Conservation (phyloP, 2,797 vertebrate genomes). For the Muscicapa comitata region DNA sequence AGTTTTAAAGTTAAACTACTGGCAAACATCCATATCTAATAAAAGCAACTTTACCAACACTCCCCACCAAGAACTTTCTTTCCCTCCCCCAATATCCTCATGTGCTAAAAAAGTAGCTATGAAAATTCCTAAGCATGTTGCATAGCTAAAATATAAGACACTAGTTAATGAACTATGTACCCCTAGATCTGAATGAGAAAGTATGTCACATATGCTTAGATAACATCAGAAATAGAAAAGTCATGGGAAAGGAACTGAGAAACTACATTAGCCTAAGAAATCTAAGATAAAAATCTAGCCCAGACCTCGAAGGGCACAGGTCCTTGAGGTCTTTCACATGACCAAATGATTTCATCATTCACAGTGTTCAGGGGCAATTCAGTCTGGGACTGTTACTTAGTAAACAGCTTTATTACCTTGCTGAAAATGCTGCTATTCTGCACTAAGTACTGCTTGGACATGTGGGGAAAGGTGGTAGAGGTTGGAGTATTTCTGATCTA, state of each 20-base stretch:
- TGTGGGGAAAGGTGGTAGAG: neutral
- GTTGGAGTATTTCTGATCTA: neutral
- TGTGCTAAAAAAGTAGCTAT: neutral
- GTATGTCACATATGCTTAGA: constrained; percentile 45
- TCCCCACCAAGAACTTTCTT: neutral
- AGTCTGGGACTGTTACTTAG: neutral
- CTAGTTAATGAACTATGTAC: neutral
- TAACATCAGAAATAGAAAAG: constrained; percentile 53
- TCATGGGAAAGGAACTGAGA: constrained; percentile 56
- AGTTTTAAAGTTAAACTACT: neutral
- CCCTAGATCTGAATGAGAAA: constrained; percentile 32
- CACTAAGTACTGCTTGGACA: neutral
- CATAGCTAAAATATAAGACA: constrained; percentile 9
- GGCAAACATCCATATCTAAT: neutral
- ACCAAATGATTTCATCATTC: neutral
- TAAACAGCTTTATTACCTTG: neutral
- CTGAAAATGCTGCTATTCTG: neutral
- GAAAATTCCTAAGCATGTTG: neutral
- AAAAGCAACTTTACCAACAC: neutral
- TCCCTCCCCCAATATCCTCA: neutral
- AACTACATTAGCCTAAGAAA: constrained; percentile 10
- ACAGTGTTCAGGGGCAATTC: neutral
- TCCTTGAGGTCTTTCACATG: constrained; percentile 8
- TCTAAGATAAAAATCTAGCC: constrained; percentile 28
- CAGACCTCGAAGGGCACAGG: neutral